Evolutionary conservation across 2,113 vertebrate genomes (phyloP).

Genomic region (Gallinago media): DNA sequence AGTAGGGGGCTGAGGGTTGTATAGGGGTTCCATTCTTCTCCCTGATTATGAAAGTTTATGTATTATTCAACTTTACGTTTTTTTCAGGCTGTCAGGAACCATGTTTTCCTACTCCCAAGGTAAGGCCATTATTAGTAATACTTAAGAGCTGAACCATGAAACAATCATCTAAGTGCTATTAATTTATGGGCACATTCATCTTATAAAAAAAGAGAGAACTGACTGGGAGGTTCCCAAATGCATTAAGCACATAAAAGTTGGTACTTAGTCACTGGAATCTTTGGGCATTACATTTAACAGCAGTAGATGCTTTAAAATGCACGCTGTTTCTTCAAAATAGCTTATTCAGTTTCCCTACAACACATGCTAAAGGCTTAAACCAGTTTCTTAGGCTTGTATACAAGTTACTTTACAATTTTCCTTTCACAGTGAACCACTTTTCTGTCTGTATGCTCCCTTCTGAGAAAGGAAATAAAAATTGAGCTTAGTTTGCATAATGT

Average conservation of each 20-base stretch:
- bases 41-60: not conserved
- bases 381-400: not conserved
- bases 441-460: not conserved
- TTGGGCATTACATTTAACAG: not conserved
- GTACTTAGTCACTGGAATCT: not conserved
- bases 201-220: not conserved
- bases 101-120: not conserved
- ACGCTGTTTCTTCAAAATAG: not conserved
- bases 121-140: conserved; percentile 11
- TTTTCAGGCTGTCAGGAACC: not conserved
- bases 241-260: not conserved
- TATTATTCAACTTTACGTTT: not conserved
- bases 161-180: not conserved
- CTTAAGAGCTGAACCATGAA: not conserved
- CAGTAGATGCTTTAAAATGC: not conserved
- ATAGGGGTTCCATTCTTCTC: not conserved
- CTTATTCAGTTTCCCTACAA: not conserved
- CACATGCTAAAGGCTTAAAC: not conserved
- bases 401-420: not conserved
- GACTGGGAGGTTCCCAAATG: not conserved
- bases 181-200: not conserved
- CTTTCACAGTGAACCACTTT: conserved; percentile 2
- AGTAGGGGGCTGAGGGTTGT: not conserved
- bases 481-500: not conserved
- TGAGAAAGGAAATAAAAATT: not conserved